Evolutionary conservation across 2,888 invertebrate species (phyloP).

Genomic region (Oscheius sp.): DNA sequence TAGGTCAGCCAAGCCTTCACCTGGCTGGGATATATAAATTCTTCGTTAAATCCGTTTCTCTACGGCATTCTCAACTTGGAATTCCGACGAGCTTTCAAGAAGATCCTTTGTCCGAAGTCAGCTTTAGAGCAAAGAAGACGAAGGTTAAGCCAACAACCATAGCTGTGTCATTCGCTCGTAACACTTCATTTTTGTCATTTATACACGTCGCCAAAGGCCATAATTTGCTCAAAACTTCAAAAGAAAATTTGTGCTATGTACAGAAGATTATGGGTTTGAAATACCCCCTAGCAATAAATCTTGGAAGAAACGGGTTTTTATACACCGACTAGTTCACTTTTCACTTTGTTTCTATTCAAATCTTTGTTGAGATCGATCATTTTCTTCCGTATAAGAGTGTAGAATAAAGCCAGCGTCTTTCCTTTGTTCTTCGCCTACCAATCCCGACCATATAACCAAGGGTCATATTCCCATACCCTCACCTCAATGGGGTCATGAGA

Average conservation of each 20-base stretch:
- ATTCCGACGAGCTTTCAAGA: conserved; percentile 69
- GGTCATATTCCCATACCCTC: too few species aligned
- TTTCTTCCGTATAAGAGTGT: too few species aligned
- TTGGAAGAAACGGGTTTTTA: too few species aligned
- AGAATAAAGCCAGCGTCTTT: too few species aligned
- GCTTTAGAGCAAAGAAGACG: conserved; percentile 52
- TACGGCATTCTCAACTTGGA: conserved; percentile 70
- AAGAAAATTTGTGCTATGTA: not conserved
- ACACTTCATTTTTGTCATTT: conserved; percentile 9
- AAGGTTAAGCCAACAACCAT: conserved; percentile 48
- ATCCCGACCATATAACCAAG: too few species aligned
- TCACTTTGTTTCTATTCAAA: too few species aligned
- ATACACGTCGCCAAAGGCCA: too few species aligned
- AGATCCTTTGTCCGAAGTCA: conserved; percentile 67
- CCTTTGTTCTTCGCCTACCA: too few species aligned
- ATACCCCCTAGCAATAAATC: conserved; percentile 8
- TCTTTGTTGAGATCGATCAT: too few species aligned
- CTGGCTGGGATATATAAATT: conserved; percentile 69
- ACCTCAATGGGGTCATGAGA: too few species aligned
- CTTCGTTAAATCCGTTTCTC: conserved; percentile 67
- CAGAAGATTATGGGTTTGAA: conserved; percentile 1
- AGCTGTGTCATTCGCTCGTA: not conserved
- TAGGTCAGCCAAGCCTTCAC: conserved; percentile 69
- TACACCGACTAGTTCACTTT: too few species aligned
- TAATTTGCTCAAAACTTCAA: conserved; percentile 5